Base-by-base conservation (phyloP, 2,888 invertebrate species). In the Lasioglossum morio region DNA sequence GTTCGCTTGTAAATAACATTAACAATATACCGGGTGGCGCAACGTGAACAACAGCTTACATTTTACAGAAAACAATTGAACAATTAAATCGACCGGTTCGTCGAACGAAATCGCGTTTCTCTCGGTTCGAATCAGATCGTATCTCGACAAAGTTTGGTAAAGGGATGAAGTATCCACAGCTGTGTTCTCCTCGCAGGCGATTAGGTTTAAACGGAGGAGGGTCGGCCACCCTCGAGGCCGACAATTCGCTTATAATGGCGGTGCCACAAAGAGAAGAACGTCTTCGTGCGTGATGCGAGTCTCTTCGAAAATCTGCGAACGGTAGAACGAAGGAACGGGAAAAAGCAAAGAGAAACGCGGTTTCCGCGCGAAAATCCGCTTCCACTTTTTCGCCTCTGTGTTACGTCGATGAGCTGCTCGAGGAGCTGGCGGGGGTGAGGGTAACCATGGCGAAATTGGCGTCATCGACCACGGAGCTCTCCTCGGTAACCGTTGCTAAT, bases 371-470 rank as follows among this genome's bases (percentile, higher is more conserved):
- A 53, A 23, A 53, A 23, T 0, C 23, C 23, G 53, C 53, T 53
- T 83, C 81, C 79, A 70, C 79, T 70, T 84, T 85, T 77, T 66
- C 80, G 27, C 70, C 27, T 48, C 53, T 48, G 53, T 77, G 89
- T 91, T 90, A 87, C 76, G 81, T 90, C 89, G 87, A 91, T 89
- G 79, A 66, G 53, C 73, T 57, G 66, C 34, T 30, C 34, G 66
- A 66, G 34, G 7, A 19, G 66, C 30, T 19, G 19, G 79, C 60
- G 19, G 53, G 53, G 66, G 72, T 66, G 72, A 3, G 34, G 84
- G 90, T 91, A 87, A 91, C 91, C 91, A 90, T 92, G 87, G 89
- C 76, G 82, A 91, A 87, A 88, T 88, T 87, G 79, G 84, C 78
- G 34, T 74, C 84, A 89, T 90, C 90, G 85, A 86, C 77, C 89